Base-by-base conservation (phyloP, 2,797 vertebrate genomes). In the Argya squamiceps region DNA sequence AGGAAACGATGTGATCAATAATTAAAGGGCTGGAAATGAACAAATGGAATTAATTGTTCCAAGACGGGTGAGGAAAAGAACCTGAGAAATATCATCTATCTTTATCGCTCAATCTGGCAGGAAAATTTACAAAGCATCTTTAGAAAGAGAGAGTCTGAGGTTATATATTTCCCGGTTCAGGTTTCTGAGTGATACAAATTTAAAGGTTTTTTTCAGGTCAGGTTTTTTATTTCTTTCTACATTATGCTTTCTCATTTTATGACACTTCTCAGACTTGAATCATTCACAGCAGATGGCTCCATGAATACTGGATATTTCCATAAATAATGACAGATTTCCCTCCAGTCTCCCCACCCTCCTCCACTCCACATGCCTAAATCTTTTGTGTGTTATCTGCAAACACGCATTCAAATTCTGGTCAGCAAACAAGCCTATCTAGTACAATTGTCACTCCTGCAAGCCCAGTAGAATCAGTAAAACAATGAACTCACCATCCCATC, bases 271-370 rank as follows among this genome's bases (percentile, higher is more conserved):
- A 92, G 76, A 92, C 56, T 90, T 95, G 77, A 97, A 94, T 96
- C 77, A 88, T 74, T 97, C 86, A 84, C 46, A 96, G 83, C 81
- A 97, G 92, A 97, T 96, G 92, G 85, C 75, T 95, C 74, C 55
- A 81, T 96, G 91, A 97, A 96, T 91, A 95, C 86, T 83, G 89
- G 87, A 85, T 94, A 96, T 97, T 96, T 97, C 93, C 94, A 92
- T 96, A 96, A 95, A 92, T 94, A 96, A 96, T 97, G 88, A 95
- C 80, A 96, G 79, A 96, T 92, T 97, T 96, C 89, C 86, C 83
- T 96, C 68, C 86, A 89, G 71, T 96, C 88, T 95, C 89, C 55
- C 85, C 88, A 93, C 94, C 95, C 88, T 95, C 62, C 91, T 95
- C 87, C 79, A 84, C 87, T 96, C 85, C 93, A 93, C 90, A 93